These are phyloP conservation scores for Climacteris rufus DNA, from an alignment of 2,113 vertebrate genomes.

Conservation along the genomic window DNA sequence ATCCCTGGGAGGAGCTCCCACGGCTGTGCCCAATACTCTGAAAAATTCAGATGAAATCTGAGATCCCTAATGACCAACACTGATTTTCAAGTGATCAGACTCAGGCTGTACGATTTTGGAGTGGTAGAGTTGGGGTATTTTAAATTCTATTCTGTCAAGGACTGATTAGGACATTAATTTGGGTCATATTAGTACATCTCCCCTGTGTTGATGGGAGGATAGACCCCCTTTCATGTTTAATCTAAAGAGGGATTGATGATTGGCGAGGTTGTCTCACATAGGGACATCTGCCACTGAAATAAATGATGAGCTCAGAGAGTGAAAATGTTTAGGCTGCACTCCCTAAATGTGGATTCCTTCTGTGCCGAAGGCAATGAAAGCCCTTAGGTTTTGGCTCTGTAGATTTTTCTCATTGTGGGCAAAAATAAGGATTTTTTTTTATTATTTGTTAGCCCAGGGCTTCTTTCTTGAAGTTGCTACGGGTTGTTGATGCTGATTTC, in stretches of 20 bases:
- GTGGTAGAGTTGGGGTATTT: slow-evolving; percentile 1
- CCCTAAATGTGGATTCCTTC: slow-evolving; percentile 46
- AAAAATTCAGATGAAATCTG: background rate
- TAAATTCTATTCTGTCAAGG: slow-evolving; percentile 20
- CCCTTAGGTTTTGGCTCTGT: slow-evolving; percentile 63
- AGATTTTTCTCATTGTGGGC: slow-evolving; percentile 51
- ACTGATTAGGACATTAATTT: slow-evolving; percentile 58
- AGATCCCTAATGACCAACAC: background rate
- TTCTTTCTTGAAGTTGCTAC: slow-evolving; percentile 47
- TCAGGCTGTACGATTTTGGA: background rate
- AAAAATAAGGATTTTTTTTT: background rate
- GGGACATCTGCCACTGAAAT: slow-evolving; percentile 47
- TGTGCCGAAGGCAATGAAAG: slow-evolving; percentile 63
- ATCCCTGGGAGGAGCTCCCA: too few species aligned
- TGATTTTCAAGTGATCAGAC: background rate
- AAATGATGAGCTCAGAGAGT: slow-evolving; percentile 52
- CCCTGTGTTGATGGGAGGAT: slow-evolving; percentile 16
- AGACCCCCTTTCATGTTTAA: slow-evolving; percentile 61
- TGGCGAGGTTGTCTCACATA: slow-evolving; percentile 7
- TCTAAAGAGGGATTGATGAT: slow-evolving; percentile 53
- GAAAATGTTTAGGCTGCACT: slow-evolving; percentile 56
- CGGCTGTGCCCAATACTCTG: background rate
- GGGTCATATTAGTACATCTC: slow-evolving; percentile 38
- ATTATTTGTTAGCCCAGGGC: slow-evolving; percentile 64
- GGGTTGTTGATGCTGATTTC: slow-evolving; percentile 50